These are phyloP conservation scores for Valencia hispanica DNA, from an alignment of 2,797 vertebrate species.

Conservation along the genomic window DNA sequence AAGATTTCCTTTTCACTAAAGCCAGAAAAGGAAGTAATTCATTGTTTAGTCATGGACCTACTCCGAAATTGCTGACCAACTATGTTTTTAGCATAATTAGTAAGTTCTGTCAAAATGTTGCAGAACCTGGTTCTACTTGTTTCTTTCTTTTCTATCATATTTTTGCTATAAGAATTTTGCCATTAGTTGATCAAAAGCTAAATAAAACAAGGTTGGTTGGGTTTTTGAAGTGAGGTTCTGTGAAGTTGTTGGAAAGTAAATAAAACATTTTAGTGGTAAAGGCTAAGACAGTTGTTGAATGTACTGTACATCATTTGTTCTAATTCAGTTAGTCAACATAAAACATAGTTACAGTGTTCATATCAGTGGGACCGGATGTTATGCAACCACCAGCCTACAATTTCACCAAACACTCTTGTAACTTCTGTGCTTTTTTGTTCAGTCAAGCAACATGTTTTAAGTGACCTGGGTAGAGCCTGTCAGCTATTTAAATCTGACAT, in stretches of 20 bases:
- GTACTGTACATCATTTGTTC: neutral
- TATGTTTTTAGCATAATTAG: neutral
- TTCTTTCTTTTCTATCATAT: neutral
- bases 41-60: neutral
- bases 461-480: no score
- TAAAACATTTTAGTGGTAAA: neutral
- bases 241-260: neutral
- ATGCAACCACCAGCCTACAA: no score
- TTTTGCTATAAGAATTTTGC: neutral
- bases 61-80: neutral
- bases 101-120: neutral
- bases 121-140: neutral
- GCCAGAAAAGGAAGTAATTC: neutral
- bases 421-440: no score
- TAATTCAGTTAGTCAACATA: neutral
- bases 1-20: neutral
- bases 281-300: neutral
- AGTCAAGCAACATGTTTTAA: no score
- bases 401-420: no score
- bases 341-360: no score
- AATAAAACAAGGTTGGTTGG: neutral
- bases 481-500: no score
- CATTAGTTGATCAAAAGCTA: neutral
- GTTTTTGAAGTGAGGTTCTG: neutral
- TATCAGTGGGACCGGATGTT: no score